Evolutionary conservation across 1,140 invertebrate genomes (phyloP).

Genomic region (Caenorhabditis tropicalis): DNA sequence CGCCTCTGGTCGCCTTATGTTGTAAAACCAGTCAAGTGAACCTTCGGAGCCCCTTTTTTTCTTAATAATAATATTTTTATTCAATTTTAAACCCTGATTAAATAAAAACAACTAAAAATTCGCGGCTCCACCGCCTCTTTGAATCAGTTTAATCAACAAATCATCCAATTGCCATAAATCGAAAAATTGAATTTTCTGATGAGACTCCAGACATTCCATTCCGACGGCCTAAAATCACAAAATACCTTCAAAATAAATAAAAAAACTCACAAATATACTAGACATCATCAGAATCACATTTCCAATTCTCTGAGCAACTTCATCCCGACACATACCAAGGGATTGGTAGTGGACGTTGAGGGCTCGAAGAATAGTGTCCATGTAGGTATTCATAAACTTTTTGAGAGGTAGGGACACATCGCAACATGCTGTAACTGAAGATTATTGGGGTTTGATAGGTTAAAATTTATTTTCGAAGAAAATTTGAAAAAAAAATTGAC

Average conservation of each 20-base stretch:
- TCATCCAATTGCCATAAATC: constrained; percentile 62
- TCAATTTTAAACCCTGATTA: too few species aligned
- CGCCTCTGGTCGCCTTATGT: too few species aligned
- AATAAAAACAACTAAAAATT: not conserved
- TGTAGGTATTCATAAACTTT: constrained; percentile 47
- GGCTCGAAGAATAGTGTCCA: constrained; percentile 44
- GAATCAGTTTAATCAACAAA: constrained; percentile 54
- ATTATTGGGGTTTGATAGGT: not conserved
- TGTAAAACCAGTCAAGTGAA: too few species aligned
- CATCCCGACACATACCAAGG: not conserved
- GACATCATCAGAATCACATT: constrained; percentile 58
- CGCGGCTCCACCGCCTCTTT: constrained; percentile 15
- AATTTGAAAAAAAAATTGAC: not conserved
- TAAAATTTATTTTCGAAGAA: not conserved
- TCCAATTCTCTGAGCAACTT: constrained; percentile 58
- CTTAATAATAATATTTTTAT: too few species aligned
- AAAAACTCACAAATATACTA: constrained; percentile 55
- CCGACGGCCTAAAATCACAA: constrained; percentile 24
- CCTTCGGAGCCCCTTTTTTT: too few species aligned
- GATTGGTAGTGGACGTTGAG: constrained; percentile 46
- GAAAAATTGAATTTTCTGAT: constrained; percentile 62
- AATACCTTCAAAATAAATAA: not conserved
- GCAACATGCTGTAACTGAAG: constrained; percentile 33
- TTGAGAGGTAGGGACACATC: constrained; percentile 17
- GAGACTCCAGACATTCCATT: constrained; percentile 47